phyloP scores from a whole-genome alignment of 2,113 vertebrate species.

The Gavia stellata region DNA sequence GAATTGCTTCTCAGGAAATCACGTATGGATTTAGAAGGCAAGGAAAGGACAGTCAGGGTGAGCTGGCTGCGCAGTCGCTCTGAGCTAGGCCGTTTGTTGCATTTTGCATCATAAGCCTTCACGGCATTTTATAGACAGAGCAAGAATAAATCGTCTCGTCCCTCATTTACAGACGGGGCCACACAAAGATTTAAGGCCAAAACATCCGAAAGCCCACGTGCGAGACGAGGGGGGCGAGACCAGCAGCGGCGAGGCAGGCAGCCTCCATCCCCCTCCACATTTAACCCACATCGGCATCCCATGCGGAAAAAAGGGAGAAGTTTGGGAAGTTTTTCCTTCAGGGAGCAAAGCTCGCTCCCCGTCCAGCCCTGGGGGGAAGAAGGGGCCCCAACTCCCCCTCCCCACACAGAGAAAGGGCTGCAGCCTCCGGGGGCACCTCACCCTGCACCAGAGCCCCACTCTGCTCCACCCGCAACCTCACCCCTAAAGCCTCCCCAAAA shows the following conservation, averaged over 20 bases:
- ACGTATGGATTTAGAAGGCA: not conserved
- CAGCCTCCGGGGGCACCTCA: not conserved
- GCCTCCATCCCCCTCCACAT: accelerated
- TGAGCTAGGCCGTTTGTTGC: not conserved
- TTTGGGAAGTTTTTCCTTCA: not conserved
- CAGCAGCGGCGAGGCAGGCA: not conserved
- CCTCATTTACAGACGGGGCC: not conserved
- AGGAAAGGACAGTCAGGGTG: not conserved
- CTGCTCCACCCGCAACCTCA: too few species aligned
- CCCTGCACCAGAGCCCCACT: not conserved
- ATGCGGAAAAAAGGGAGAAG: not conserved
- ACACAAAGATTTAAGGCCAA: not conserved
- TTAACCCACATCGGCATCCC: not conserved
- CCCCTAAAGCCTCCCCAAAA: not conserved
- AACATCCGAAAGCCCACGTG: not conserved
- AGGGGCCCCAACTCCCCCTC: not conserved
- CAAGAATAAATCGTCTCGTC: not conserved
- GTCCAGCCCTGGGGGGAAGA: accelerated
- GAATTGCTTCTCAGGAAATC: not conserved
- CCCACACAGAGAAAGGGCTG: not conserved
- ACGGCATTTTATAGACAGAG: not conserved
- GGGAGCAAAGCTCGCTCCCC: not conserved
- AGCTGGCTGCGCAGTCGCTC: not conserved
- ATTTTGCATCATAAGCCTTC: not conserved
- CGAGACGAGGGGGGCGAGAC: not conserved